Conservation (phyloP, 2,113 vertebrate genomes). For the Myxocyprinus asiaticus region DNA sequence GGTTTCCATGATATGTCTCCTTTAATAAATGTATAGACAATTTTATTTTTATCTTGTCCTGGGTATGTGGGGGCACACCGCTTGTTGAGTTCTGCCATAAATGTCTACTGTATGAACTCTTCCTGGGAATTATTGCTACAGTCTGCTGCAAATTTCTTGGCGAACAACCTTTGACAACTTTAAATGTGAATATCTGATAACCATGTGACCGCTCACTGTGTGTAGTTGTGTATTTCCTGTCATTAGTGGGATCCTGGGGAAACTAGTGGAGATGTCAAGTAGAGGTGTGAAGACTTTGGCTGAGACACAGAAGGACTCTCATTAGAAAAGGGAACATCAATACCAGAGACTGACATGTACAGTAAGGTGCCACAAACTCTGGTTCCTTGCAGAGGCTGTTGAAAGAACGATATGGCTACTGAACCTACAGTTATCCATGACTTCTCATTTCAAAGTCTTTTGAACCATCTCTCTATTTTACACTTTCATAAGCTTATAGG, state of each 20-base stretch:
- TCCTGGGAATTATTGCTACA: constrained; percentile 3
- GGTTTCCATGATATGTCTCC: neutral
- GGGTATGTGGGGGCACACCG: neutral
- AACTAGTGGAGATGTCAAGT: constrained; percentile 30
- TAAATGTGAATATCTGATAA: constrained; percentile 29
- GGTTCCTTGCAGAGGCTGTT: constrained; percentile 33
- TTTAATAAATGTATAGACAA: neutral
- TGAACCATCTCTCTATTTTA: too few species aligned
- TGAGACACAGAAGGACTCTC: constrained; percentile 40
- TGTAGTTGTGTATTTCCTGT: constrained; percentile 27
- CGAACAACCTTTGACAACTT: constrained; percentile 5
- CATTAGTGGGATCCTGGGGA: constrained; percentile 19
- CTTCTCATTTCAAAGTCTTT: neutral
- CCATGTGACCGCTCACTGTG: constrained; percentile 8
- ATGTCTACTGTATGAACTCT: neutral
- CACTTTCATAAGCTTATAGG: too few species aligned
- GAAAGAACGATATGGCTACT: constrained; percentile 8
- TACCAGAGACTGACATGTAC: constrained; percentile 33
- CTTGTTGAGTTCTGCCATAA: neutral
- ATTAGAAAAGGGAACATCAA: constrained; percentile 44
- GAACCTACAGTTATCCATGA: constrained; percentile 1
- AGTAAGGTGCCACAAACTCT: constrained; percentile 35
- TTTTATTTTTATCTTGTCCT: neutral
- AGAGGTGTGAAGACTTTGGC: constrained; percentile 46
- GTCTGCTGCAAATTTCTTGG: constrained; percentile 23